Evolutionary conservation across 2,888 invertebrate species (phyloP), one percentile per base, ranked within the genome.

Genomic region (Diloba caeruleocephala): DNA sequence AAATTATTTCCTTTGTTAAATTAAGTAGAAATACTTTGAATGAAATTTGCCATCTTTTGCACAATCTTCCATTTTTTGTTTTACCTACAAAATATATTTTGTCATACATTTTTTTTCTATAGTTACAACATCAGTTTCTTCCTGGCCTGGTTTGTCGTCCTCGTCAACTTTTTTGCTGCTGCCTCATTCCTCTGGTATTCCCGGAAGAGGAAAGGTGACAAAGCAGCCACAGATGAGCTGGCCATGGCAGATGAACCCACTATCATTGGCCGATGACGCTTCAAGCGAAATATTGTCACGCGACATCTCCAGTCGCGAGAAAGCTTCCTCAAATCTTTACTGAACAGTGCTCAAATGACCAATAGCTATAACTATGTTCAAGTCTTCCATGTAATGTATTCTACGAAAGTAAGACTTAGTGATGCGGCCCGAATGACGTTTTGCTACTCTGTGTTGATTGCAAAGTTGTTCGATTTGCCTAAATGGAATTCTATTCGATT

Each of bases 171-270:
- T 7, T 81, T 95, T 29, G 95, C 96, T 8, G 96, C 96, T 0
- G 89, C 95, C 7, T 94, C 96, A 42, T 98, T 98, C 84, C 94
- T 98, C 71, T 94, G 97, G 88, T 97, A 96, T 82, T 97, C 97
- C 0, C 95, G 96, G 51, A 98, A 98, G 84, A 95, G 96, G 85
- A 98, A 98, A 93, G 96, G 97, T 0, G 95, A 96, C 67, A 96
- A 97, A 76, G 97, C 97, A 0, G 96, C 96, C 3, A 96, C 95
- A n/a, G 97, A 97, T 63, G 97, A 97, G 79, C 92, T 97, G 29
- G 97, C 96, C 0, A 96, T 96, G 95, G 97, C 96, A 3, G 97
- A 98, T 74, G 97, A 97, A 76, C 97, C 97, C 0, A 96, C 97
- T 31, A 96, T 96, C 78, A 96, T 98, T 61, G 95, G 95, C 73